Evolutionary conservation across 2,797 vertebrate genomes (phyloP).

Genomic region (Oceanodroma leucorhoa): DNA sequence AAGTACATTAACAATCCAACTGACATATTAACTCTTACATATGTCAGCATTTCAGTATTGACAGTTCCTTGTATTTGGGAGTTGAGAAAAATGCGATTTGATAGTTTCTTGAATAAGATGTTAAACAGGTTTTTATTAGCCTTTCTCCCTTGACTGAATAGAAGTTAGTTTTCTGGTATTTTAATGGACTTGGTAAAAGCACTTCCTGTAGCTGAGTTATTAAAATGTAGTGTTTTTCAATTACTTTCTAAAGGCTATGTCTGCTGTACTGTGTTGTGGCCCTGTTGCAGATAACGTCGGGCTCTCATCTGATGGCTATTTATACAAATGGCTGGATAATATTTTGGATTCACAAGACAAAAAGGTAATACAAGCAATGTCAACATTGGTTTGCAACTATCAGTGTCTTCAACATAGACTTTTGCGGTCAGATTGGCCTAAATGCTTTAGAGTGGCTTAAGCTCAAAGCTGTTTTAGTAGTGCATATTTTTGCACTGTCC

Average conservation of each 20-base stretch:
- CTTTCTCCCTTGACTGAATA: not conserved
- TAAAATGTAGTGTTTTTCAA: constrained; percentile 1
- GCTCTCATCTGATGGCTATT: constrained; percentile 96
- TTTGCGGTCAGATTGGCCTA: not conserved
- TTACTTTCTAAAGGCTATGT: constrained; percentile 88
- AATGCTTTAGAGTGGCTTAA: not conserved
- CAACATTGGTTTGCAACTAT: not conserved
- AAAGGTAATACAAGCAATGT: constrained; percentile 81
- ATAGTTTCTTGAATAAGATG: not conserved
- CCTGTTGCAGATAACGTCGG: constrained; percentile 98
- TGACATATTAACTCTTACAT: not conserved
- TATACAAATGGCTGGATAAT: constrained; percentile 99
- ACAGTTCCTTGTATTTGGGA: not conserved
- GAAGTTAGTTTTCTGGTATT: not conserved
- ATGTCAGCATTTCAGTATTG: not conserved
- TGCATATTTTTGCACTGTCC: fast-evolving
- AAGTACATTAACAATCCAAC: not conserved
- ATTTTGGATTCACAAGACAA: constrained; percentile 98
- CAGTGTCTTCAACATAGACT: not conserved
- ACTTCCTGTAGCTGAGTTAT: not conserved
- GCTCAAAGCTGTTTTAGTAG: not conserved
- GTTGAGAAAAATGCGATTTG: not conserved
- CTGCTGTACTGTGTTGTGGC: constrained; percentile 96
- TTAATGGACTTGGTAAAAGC: not conserved
- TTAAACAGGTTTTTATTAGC: not conserved